Base-by-base conservation (phyloP, 2,797 vertebrate genomes). In the Eidolon dupreanum region DNA sequence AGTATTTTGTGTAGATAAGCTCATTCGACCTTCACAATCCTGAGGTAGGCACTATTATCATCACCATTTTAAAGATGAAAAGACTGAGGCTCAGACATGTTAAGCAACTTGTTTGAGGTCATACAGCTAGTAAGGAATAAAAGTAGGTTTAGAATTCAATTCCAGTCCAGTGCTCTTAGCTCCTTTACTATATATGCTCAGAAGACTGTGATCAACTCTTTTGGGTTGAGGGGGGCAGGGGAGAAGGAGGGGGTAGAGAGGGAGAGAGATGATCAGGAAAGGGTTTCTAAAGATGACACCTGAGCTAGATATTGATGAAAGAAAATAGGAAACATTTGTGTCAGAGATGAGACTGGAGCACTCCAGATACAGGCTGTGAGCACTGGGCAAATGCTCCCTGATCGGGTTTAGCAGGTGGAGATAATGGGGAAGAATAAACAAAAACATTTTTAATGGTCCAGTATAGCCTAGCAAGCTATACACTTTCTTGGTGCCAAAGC, bases 231-330 rank as follows among this genome's bases (percentile, higher is more conserved):
- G 53, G 31, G 55, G n/a, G 20, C 20, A 49, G 31, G 41, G n/a
- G 20, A 20, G 33, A 20, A 65, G 24, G 33, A 49, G 49, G 5
- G 15, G 13, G 49, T 49, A 51, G 38, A 55, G 17, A 85, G 12
- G 55, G 6, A 79, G 19, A 68, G 71, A 73, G 26, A 26, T 73
- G 49, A 73, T 68, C 28, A 92, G 8, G 17, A 19, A 88, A 71
- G n/a, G 4, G 5, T 78, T 96, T 95, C 88, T 92, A 91, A 92
- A 92, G 31, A 78, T 92, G 57, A 85, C 53, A 83, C 46, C 8
- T 79, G 65, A 95, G 36, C 33, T 83, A 86, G 20, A 12, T 66
- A 71, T 82, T 88, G 78, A 73, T 85, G 33, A 66, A 87, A 95
- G n/a, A 77, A 90, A 91, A 73, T 2, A 85, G 55, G 19, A 81